These are phyloP conservation scores for Drosophila orosa DNA, from an alignment of 1,140 invertebrate genomes.

Conservation along the genomic window DNA sequence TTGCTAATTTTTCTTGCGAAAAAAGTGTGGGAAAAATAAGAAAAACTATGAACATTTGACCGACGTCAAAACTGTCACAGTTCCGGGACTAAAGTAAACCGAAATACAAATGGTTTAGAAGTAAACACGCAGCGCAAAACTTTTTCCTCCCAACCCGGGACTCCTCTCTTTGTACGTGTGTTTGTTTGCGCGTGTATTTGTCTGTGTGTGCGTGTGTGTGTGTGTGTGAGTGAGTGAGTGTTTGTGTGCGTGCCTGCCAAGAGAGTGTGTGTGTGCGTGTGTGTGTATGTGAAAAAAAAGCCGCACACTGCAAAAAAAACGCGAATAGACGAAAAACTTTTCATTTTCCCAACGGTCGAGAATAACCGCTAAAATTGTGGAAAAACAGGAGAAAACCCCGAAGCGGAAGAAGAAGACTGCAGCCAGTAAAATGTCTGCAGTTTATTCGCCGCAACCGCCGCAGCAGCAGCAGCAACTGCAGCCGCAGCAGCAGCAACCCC, in stretches of 20 bases:
- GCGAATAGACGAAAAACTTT: conserved; percentile 22
- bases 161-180: conserved; percentile 29
- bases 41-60: conserved; percentile 59
- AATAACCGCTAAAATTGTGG: conserved; percentile 84
- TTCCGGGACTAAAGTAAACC: neutral
- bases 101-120: neutral
- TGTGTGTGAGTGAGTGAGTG: conserved; percentile 17
- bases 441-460: conserved; percentile 85
- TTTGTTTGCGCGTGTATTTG: conserved; percentile 23
- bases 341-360: conserved; percentile 63
- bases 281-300: conserved; percentile 65
- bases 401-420: conserved; percentile 84
- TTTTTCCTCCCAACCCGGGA: conserved; percentile 19
- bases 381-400: conserved; percentile 84
- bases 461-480: conserved; percentile 66
- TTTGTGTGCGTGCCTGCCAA: conserved; percentile 16
- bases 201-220: conserved; percentile 4
- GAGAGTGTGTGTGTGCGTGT: conserved; percentile 49
- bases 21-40: conserved; percentile 66
- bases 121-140: conserved; percentile 5
- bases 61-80: conserved; percentile 8
- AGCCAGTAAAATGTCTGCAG: conserved; percentile 86
- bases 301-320: conserved; percentile 64
- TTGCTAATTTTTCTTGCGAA: conserved; percentile 61
- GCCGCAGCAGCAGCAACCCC: conserved; percentile 61